Evolutionary conservation across 2,797 vertebrate species (phyloP), one percentile per base, ranked within the genome.

Genomic region (Gila robusta): DNA sequence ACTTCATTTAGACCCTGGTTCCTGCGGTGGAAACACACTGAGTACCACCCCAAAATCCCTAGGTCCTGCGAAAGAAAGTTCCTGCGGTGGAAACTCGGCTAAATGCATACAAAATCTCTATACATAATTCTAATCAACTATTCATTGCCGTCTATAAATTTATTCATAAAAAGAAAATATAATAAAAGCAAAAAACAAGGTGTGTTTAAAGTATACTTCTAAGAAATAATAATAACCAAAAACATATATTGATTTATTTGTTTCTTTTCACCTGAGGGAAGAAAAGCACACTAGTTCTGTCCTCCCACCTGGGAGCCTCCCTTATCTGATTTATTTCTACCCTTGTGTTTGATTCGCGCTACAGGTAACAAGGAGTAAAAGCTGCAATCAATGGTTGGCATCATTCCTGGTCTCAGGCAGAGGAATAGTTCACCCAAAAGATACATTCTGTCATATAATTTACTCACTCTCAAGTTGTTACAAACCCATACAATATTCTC

Each of bases 351-450:
- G 21, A 76, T 66, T 9, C 59, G 35, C 28, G 0, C 62, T 9
- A 49, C 62, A 67, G 66, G 17, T 67, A 32, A 80, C 64, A 80
- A 80, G 41, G 11, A 47, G 59, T 66, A 80, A 47, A 80, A 23
- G 6, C 19, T 0, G 19, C 62, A 67, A n/a, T 83, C 71, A 76
- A 32, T 67, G 79, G 6, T n/a, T 44, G 26, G 19, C 19, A 23
- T 67, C 37, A 59, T 44, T 73, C 14, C 80, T 23, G 10, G 52
- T 23, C 26, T 19, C 8, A 70, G 47, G 10, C 62, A 67, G 41
- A 66, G 41, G 44, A 81, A 70, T 54, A 70, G 32, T 39, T 37
- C 64, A 81, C 66, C 47, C 47, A n/a, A 70, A 54, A n/a, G 64
- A 3, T 41, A 0, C 39, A 26, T 62, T 79, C 23, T 41, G 21